These are phyloP conservation scores for Arothron firmamentum DNA, from an alignment of 2,113 vertebrate genomes.

Conservation along the genomic window DNA sequence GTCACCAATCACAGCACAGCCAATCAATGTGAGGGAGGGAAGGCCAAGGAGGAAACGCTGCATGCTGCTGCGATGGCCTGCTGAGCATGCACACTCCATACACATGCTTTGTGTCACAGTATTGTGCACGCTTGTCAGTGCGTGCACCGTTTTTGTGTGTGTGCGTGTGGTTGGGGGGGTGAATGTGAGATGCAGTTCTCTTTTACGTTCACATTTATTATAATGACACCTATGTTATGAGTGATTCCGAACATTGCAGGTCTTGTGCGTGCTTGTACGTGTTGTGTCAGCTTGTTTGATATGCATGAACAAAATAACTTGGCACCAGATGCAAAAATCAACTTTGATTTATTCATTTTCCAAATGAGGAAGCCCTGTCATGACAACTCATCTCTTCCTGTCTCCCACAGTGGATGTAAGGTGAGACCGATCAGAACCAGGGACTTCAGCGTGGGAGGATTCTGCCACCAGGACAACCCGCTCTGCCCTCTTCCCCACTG, in stretches of 20 bases:
- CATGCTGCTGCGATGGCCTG: constrained; percentile 60
- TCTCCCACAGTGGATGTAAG: constrained; percentile 86
- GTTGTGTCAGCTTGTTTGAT: constrained; percentile 28
- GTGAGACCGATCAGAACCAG: constrained; percentile 83
- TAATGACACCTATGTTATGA: constrained; percentile 13
- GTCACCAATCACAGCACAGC: constrained; percentile 55
- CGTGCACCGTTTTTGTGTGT: constrained; percentile 12
- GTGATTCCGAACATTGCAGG: constrained; percentile 15
- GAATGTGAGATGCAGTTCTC: background rate
- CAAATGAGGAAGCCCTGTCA: background rate
- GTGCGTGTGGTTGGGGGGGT: background rate
- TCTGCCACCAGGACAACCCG: constrained; percentile 33
- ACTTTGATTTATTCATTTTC: background rate
- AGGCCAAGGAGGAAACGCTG: constrained; percentile 48
- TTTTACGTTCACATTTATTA: constrained; percentile 1
- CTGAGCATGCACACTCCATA: constrained; percentile 45
- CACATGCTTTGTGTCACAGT: constrained; percentile 23
- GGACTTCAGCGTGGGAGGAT: constrained; percentile 81
- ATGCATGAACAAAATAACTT: constrained; percentile 48
- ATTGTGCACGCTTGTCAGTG: constrained; percentile 28
- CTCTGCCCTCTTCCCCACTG: constrained; percentile 39
- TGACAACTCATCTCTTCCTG: constrained; percentile 37
- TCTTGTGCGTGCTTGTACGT: constrained; percentile 7
- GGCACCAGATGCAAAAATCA: constrained; percentile 15
- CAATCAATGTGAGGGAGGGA: constrained; percentile 55